phyloP scores from a whole-genome alignment of 2,888 invertebrate species.

The Apamea epomidion region DNA sequence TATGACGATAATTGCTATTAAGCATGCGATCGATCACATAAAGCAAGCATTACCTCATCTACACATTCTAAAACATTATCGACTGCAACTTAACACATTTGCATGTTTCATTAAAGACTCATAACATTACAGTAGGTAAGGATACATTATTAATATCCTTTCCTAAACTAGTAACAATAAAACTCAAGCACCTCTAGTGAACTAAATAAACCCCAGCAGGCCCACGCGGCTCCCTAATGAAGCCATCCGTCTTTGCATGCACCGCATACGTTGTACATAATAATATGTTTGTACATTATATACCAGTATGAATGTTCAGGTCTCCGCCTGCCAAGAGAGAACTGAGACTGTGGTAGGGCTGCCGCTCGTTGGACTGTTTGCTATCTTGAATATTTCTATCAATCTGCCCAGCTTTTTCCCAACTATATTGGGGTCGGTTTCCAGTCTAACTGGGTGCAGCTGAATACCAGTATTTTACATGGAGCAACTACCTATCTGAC shows the following conservation, averaged over 20 bases:
- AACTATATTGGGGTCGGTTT: too few relatives aligned
- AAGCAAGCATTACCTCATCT: neutral
- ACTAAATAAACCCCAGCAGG: neutral
- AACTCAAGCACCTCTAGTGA: neutral
- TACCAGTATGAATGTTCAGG: constrained; percentile 48
- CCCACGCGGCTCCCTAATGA: constrained; percentile 36
- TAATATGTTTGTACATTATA: constrained; percentile 34
- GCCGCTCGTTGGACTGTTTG: neutral
- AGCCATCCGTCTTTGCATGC: constrained; percentile 55
- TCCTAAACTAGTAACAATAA: neutral
- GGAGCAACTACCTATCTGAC: too few relatives aligned
- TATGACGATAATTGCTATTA: neutral
- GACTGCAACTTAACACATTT: neutral
- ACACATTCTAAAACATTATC: neutral
- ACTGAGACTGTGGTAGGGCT: constrained; percentile 29
- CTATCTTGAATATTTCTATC: neutral
- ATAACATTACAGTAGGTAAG: neutral
- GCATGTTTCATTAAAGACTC: neutral
- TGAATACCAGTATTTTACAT: too few relatives aligned
- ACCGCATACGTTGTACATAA: constrained; percentile 14
- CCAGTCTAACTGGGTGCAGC: too few relatives aligned
- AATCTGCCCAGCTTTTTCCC: too few relatives aligned
- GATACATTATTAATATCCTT: neutral
- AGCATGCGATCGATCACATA: neutral
- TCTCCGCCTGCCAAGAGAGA: constrained; percentile 38